Conservation (phyloP, 2,888 invertebrate genomes). For the Cataglyphis albicans region DNA sequence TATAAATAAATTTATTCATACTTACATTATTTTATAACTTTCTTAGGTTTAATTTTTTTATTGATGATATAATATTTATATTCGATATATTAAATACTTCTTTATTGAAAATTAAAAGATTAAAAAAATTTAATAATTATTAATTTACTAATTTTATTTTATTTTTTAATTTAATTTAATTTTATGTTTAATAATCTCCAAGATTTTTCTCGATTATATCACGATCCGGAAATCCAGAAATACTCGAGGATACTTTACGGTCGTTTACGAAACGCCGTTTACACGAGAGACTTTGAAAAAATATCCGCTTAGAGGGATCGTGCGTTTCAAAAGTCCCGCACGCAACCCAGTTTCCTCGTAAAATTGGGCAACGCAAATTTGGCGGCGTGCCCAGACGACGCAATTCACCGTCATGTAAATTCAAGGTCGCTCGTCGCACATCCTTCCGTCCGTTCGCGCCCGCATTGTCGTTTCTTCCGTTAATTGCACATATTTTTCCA, state of each 20-base stretch:
- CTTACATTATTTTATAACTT: background rate
- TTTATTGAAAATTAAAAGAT: background rate
- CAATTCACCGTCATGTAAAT: slow-evolving; percentile 51
- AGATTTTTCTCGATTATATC: slow-evolving; percentile 16
- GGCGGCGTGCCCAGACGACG: slow-evolving; percentile 58
- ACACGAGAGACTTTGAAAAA: slow-evolving; percentile 9
- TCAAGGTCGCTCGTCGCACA: slow-evolving; percentile 57
- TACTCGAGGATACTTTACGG: background rate
- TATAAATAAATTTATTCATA: background rate
- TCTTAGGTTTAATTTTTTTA: background rate
- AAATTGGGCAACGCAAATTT: slow-evolving; percentile 70
- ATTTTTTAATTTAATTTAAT: too few relatives aligned
- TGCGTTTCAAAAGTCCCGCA: slow-evolving; percentile 27
- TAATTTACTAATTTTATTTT: too few relatives aligned
- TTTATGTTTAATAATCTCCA: background rate
- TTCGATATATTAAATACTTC: background rate
- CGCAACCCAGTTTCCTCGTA: slow-evolving; percentile 52
- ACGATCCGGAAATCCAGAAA: slow-evolving; percentile 53
- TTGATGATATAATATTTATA: background rate
- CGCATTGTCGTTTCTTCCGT: slow-evolving; percentile 29
- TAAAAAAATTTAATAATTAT: too few relatives aligned
- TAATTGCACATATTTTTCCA: slow-evolving; percentile 34
- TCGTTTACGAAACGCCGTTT: slow-evolving; percentile 26
- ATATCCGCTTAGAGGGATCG: slow-evolving; percentile 7
- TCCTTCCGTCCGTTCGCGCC: slow-evolving; percentile 53